These are phyloP conservation scores for Pomatostomus ruficeps DNA, from an alignment of 2,113 vertebrate genomes.

Conservation along the genomic window DNA sequence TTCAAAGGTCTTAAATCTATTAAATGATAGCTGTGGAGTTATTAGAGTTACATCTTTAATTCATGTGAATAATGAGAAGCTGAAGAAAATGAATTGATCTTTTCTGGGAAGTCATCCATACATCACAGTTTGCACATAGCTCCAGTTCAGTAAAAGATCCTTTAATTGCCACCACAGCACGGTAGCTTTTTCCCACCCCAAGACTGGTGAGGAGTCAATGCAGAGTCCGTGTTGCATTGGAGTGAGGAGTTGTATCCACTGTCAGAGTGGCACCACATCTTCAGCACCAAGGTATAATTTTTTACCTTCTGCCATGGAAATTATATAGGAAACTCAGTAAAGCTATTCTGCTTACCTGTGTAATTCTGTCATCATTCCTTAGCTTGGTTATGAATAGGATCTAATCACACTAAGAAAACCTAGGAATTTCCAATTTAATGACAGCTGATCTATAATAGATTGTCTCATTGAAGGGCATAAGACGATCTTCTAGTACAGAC, in stretches of 20 bases:
- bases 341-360: neutral
- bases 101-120: neutral
- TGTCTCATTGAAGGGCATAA: neutral
- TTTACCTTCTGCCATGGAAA: neutral
- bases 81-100: neutral
- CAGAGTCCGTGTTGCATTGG: neutral
- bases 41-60: neutral
- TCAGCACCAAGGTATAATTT: neutral
- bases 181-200: neutral
- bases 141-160: neutral
- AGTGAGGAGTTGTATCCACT: neutral
- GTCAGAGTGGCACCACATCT: neutral
- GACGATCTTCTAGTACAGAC: neutral
- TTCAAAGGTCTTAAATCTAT: neutral
- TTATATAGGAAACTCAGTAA: neutral
- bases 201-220: neutral
- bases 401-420: neutral
- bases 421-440: neutral
- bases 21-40: neutral
- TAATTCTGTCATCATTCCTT: neutral
- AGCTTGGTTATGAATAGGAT: neutral
- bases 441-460: neutral
- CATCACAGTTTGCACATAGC: neutral
- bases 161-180: neutral
- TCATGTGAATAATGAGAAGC: neutral